Evolutionary conservation across 1,140 invertebrate species (phyloP), one percentile per base, ranked within the genome.

Genomic region (Habropoda laboriosa): DNA sequence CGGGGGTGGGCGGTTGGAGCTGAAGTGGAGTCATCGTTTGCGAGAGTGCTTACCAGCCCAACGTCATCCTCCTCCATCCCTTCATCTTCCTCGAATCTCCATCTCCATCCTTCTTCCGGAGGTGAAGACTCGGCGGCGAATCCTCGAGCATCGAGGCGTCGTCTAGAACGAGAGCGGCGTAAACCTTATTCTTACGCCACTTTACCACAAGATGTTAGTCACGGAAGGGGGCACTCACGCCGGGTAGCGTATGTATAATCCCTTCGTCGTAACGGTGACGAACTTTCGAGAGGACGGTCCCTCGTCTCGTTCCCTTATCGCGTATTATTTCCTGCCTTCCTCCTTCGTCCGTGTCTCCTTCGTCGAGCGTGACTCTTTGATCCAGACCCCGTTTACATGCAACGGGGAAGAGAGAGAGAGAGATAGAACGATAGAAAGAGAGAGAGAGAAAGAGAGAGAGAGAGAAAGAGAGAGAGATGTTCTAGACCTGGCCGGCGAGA

Each of bases 161-260:
- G 83, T 89, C 86, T 86, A 87, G 83, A 83, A 87, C 86, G 86
- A 88, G 85, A 80, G 82, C 82, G 86, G 86, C 82, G 87, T 86
- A 92, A 92, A 93, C 91, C 91, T 93, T 93, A 93, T 92, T 92
- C 92, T 93, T 93, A 91, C 90, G 90, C 91, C 87, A 92, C 91
- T 92, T 90, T 92, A 88, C 86, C 86, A 89, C 87, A 90, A 92
- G 90, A 91, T 92, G 87, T 90, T 85, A 87, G 87, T 79, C 84
- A 86, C 81, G 86, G 63, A 88, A 90, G 89, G 88, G 86, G 71
- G 77, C 81, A 83, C 77, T 85, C 89, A 86, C 84, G 86, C 85
- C 82, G 83, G 7, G 6, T n/a, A 79, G 68, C 86, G 79, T 86
- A 79, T 58, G 77, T 82, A 77, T 89, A 86, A 89, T 89, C 86